phyloP scores from a whole-genome alignment of 2,888 invertebrate species.

The Galerucella calmariensis region DNA sequence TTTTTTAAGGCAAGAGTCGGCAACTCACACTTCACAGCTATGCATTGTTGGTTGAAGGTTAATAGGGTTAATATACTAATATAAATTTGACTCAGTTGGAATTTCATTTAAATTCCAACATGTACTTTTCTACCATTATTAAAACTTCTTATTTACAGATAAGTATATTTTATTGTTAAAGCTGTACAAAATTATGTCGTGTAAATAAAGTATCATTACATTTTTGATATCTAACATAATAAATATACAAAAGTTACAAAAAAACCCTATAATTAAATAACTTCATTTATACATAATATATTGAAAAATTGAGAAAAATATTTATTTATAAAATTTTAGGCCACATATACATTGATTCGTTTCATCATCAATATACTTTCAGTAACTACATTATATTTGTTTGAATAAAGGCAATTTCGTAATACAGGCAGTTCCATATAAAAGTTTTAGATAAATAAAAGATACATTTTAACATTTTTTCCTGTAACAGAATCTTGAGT shows the following conservation, averaged over 20 bases:
- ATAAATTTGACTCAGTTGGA: too few relatives aligned
- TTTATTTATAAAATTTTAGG: constrained; percentile 20
- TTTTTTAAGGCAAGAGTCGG: too few relatives aligned
- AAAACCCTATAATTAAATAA: constrained; percentile 1
- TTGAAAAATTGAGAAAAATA: constrained; percentile 8
- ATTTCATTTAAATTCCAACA: too few relatives aligned
- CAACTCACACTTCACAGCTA: too few relatives aligned
- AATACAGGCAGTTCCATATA: neutral
- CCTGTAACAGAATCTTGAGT: too few relatives aligned
- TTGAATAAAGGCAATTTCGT: neutral
- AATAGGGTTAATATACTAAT: too few relatives aligned
- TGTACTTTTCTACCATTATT: neutral
- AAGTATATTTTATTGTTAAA: constrained; percentile 32
- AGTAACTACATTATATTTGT: neutral
- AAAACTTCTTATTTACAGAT: constrained; percentile 5
- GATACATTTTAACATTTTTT: neutral
- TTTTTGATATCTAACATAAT: constrained; percentile 17
- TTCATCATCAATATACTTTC: neutral
- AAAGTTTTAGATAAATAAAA: neutral
- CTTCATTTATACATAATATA: neutral
- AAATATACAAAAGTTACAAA: constrained; percentile 31
- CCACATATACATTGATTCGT: constrained; percentile 21
- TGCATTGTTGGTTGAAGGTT: too few relatives aligned
- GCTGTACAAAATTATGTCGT: constrained; percentile 28
- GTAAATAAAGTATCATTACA: constrained; percentile 21